Evolutionary conservation across 2,797 vertebrate species (phyloP), one percentile per base, ranked within the genome.

Genomic region (Menidia menidia): DNA sequence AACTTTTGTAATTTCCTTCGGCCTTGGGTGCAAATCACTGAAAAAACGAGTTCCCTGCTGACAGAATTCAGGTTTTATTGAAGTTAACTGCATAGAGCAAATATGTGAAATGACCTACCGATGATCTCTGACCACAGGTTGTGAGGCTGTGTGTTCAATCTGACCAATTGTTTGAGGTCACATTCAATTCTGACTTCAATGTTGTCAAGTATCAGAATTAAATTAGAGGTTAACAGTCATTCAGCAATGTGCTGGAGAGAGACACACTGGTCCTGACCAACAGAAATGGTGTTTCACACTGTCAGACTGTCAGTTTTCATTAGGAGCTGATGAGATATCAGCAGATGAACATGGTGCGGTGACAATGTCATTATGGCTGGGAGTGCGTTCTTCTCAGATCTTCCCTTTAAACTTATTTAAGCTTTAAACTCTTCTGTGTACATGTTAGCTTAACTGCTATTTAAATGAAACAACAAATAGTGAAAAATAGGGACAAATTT

Each of bases 141-240:
- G 18, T 48, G 8, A 31, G 53, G 60, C 55, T 63, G 64, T 59
- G 63, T 57, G 72, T 75, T 73, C 64, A 77, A 55, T 84, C 72
- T 57, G 18, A 70, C 70, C 45, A 42, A 67, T 60, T 69, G 67
- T 72, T 64, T 25, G 25, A 68, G 61, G 77, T 74, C 47, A 66
- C 82, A 80, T 83, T 88, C 79, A 83, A 81, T 79, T 74, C 53
- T 68, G 81, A 84, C 87, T 87, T 68, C 4, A 71, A 71, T 71
- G 81, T 82, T 56, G 10, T 19, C 60, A 76, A 79, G 79, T 30
- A 81, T 83, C 77, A 78, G 72, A 75, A 83, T 86, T 80, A 78
- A 75, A 85, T 87, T 85, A 76, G 70, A 81, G 63, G 76, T 78
- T 48, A 78, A 82, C 78, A 80, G 69, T 82, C 47, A 14, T 76